Base-by-base conservation (phyloP, 92 coral and sea anemone species). In the Epizoanthus ramosus region DNA sequence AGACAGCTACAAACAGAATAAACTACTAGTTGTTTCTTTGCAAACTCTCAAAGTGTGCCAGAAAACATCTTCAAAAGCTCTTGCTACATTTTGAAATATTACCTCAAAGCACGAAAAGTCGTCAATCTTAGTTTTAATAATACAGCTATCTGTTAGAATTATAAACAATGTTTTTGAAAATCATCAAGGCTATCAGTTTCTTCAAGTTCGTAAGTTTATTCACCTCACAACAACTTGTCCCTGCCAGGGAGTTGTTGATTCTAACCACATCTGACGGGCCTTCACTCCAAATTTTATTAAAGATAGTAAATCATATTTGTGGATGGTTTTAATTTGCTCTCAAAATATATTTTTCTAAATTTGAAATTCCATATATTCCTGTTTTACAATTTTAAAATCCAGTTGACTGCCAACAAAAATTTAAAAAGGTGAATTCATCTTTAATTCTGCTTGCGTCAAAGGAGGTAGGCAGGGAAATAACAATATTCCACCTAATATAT, bases 211-310 rank as follows among this genome's bases (percentile, higher is more conserved):
- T 28, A 65, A 18, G 68, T 28, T 65, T 65, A 18, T 65, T 37
- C 18, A 28, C 70, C 43, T 24, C 28, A 7, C 9, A 37, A 18
- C n/a, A 65, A 28, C 41, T 65, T 28, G 13, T 22, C 31, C 19
- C 21, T 37, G 57, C 21, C 63, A 13, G 19, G 81, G 63, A 67
- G 43, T 58, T 35, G 69, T 76, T 73, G 43, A 52, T 25, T 59
- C 41, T 76, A 76, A 39, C 35, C 43, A 58, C 17, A 37, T 39
- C 39, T 35, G 68, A 76, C 39, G 18, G 14, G 14, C 57, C 41
- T 31, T 35, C 35, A 75, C 52, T 31, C 60, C 13, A 12, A 56
- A 28, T 74, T 56, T 74, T 24, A 74, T 23, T 6, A 23, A 56
- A 63, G 64, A 54, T 25, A 28, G 45, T 41, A 74, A 56, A 66